Percentiles rank a stretch among this genome's conserved stretches.
Evolutionary conservation across 1,140 invertebrate genomes (phyloP).

Genomic region (Orussus abietinus): DNA sequence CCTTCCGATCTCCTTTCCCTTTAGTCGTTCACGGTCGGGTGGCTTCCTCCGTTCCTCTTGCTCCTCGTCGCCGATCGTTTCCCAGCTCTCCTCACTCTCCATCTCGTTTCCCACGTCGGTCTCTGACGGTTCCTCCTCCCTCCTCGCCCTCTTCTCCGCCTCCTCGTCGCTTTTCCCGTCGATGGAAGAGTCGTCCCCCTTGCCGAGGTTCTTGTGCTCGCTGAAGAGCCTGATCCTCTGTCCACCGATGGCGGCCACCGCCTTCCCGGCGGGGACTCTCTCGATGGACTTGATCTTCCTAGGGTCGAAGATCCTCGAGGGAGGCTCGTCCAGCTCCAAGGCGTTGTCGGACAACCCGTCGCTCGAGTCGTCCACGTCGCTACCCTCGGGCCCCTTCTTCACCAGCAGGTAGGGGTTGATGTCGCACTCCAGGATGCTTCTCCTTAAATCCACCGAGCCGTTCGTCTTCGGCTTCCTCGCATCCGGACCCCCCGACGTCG

Average conservation of each 20-base stretch:
- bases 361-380: slow-evolving; percentile 45
- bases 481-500: slow-evolving; percentile 6
- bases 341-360: slow-evolving; percentile 57
- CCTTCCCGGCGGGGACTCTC: slow-evolving; percentile 39
- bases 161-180: no score
- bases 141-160: no score
- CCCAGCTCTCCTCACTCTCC: no score
- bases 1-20: no score
- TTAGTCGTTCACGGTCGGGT: no score
- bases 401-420: slow-evolving; percentile 82
- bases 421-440: slow-evolving; percentile 78
- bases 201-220: slow-evolving; percentile 36
- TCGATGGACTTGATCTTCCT: slow-evolving; percentile 50
- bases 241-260: slow-evolving; percentile 49
- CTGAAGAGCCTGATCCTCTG: slow-evolving; percentile 51
- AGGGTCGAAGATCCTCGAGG: slow-evolving; percentile 32
- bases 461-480: slow-evolving; percentile 9
- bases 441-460: slow-evolving; percentile 50
- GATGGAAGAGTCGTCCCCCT: slow-evolving; percentile 36
- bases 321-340: slow-evolving; percentile 40
- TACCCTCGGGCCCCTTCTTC: slow-evolving; percentile 40
- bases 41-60: no score
- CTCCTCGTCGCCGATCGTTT: no score
- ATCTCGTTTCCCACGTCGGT: no score
- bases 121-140: no score